Evolutionary conservation across 2,888 invertebrate genomes (phyloP).

Genomic region (Spialia ferax): DNA sequence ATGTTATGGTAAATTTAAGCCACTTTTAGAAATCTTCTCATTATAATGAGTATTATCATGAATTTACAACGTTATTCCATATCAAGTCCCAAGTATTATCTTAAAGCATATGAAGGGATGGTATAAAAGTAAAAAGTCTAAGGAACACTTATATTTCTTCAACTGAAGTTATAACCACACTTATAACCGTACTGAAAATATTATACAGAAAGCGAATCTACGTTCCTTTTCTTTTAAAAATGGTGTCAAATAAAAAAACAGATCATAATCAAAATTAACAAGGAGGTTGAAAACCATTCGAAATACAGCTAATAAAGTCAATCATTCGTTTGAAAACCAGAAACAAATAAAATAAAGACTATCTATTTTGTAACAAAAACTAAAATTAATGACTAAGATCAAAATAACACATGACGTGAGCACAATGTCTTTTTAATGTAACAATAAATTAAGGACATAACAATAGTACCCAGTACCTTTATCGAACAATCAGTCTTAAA

Average conservation of each 20-base stretch:
- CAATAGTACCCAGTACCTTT: slow-evolving; percentile 52
- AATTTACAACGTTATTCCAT: neutral
- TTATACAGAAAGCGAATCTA: neutral
- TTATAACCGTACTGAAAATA: too few species aligned
- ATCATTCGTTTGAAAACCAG: neutral
- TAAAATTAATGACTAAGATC: slow-evolving; percentile 12
- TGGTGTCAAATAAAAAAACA: neutral
- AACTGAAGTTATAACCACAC: neutral
- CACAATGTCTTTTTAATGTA: slow-evolving; percentile 45
- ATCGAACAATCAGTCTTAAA: slow-evolving; percentile 75
- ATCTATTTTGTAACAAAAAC: slow-evolving; percentile 1
- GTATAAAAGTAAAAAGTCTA: slow-evolving; percentile 32
- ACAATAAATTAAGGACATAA: slow-evolving; percentile 60
- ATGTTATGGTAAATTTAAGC: neutral
- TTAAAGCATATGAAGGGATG: slow-evolving; percentile 1
- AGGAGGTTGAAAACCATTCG: neutral
- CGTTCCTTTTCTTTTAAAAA: neutral
- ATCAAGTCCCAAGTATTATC: neutral
- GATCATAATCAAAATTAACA: neutral
- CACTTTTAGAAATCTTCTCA: slow-evolving; percentile 3
- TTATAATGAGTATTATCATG: neutral
- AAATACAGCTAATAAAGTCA: neutral
- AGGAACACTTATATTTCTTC: neutral
- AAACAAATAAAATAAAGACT: neutral
- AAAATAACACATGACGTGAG: slow-evolving; percentile 39